Conservation (phyloP, 2,888 invertebrate species). For the Azorinus chamasolen region DNA sequence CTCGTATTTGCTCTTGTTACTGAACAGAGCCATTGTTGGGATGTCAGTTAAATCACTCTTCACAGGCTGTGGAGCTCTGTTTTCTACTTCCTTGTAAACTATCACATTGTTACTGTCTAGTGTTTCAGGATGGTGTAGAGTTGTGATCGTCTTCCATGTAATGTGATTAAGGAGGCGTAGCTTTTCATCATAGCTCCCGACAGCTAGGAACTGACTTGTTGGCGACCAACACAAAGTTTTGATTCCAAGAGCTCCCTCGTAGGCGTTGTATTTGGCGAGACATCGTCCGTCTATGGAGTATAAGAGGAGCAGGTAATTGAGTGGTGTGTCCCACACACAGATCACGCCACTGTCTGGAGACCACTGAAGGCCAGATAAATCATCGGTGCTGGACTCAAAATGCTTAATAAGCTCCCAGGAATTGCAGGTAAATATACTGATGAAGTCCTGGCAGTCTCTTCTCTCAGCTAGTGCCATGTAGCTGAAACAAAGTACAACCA, state of each 20-base stretch:
- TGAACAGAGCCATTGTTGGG: constrained; percentile 79
- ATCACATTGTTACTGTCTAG: constrained; percentile 72
- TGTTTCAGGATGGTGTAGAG: constrained; percentile 80
- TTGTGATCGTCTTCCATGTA: constrained; percentile 85
- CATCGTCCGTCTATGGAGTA: constrained; percentile 86
- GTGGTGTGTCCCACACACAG: constrained; percentile 85
- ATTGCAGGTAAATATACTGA: constrained; percentile 85
- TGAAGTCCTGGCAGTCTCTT: constrained; percentile 86
- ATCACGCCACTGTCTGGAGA: constrained; percentile 85
- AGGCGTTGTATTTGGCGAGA: constrained; percentile 84
- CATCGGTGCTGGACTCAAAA: constrained; percentile 86
- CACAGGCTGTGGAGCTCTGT: constrained; percentile 71
- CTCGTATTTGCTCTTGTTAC: constrained; percentile 84
- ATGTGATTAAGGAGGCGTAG: constrained; percentile 85
- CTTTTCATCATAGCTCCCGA: constrained; percentile 87
- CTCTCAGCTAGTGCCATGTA: constrained; percentile 87
- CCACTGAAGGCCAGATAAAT: constrained; percentile 86
- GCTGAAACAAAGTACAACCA: constrained; percentile 55
- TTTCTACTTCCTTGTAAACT: constrained; percentile 83
- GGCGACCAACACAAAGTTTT: constrained; percentile 86
- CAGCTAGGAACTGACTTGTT: constrained; percentile 86
- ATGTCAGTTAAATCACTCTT: constrained; percentile 70
- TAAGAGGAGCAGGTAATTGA: constrained; percentile 85
- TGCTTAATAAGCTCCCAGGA: constrained; percentile 87
- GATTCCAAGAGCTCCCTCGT: constrained; percentile 85